A percentile compares a stretch with the other conserved stretches of the same genome.
Evolutionary conservation across 2,888 invertebrate species (phyloP).

Genomic region (Xiphydria camelus): DNA sequence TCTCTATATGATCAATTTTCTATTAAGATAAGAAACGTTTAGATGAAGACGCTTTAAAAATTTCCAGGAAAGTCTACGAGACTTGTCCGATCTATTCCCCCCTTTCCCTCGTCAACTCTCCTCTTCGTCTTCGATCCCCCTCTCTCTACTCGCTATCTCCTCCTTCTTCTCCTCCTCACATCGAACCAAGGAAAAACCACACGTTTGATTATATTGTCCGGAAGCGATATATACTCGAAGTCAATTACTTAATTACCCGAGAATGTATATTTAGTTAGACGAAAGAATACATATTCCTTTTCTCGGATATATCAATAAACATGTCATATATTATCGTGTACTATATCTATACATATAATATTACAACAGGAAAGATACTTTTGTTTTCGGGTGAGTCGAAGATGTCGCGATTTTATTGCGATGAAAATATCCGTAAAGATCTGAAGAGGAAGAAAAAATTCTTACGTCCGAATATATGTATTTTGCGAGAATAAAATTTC

Average conservation of each 20-base stretch:
- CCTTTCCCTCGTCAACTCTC: conserved; percentile 4
- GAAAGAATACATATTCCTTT: conserved; percentile 20
- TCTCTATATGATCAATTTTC: conserved; percentile 39
- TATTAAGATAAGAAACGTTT: conserved; percentile 35
- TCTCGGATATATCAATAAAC: conserved; percentile 19
- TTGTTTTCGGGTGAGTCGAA: too few relatives aligned
- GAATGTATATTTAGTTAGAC: conserved; percentile 34
- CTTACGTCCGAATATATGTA: too few relatives aligned
- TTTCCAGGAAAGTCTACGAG: conserved; percentile 19
- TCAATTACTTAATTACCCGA: conserved; percentile 54
- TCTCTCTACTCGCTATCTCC: conserved; percentile 13
- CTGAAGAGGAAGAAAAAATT: too few relatives aligned
- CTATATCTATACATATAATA: conserved; percentile 2
- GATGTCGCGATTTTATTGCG: too few relatives aligned
- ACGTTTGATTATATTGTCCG: conserved; percentile 21
- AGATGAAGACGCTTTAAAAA: conserved; percentile 41
- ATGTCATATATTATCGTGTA: neutral
- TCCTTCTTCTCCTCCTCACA: neutral
- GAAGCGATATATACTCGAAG: conserved; percentile 53
- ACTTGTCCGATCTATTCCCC: conserved; percentile 1
- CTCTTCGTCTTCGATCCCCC: conserved; percentile 3
- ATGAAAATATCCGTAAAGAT: too few relatives aligned
- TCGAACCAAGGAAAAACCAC: conserved; percentile 9
- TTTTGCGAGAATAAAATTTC: too few relatives aligned
- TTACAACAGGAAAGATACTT: too few relatives aligned